Conservation (phyloP, 2,113 vertebrate species). For the Arvicanthis niloticus region DNA sequence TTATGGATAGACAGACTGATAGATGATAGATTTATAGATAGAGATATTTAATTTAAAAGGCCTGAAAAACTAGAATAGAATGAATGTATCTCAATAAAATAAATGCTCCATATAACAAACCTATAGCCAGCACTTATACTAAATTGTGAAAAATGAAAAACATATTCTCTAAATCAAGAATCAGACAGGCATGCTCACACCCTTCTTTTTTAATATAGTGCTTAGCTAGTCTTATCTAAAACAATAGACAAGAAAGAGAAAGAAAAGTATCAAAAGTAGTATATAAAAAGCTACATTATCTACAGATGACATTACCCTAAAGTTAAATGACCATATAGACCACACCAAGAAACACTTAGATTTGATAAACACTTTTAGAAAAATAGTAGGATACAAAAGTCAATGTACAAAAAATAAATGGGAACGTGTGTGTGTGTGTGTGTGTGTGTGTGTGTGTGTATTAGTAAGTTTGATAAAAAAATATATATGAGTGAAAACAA, state of each 20-base stretch:
- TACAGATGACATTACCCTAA: not conserved
- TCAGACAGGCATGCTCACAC: not conserved
- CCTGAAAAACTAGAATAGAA: not conserved
- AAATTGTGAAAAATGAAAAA: not conserved
- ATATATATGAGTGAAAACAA: not conserved
- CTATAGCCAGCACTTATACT: not conserved
- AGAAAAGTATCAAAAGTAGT: not conserved
- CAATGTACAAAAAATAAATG: not conserved
- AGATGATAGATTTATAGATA: not conserved
- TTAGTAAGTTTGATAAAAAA: not conserved
- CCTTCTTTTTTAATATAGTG: not conserved
- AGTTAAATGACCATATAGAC: not conserved
- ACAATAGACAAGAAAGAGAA: not conserved
- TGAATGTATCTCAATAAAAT: not conserved
- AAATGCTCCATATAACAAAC: not conserved
- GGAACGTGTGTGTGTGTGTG: not conserved
- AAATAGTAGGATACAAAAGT: not conserved
- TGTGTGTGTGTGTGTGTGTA: too few species aligned
- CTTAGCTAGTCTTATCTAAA: not conserved
- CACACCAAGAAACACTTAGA: not conserved
- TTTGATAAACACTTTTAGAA: not conserved
- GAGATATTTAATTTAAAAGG: not conserved
- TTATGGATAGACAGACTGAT: not conserved
- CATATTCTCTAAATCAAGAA: not conserved
- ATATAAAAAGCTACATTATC: not conserved